Percentiles rank a stretch among this genome's conserved stretches.
Evolutionary conservation across 2,888 invertebrate species (phyloP).

Genomic region (Corythucha ciliata): DNA sequence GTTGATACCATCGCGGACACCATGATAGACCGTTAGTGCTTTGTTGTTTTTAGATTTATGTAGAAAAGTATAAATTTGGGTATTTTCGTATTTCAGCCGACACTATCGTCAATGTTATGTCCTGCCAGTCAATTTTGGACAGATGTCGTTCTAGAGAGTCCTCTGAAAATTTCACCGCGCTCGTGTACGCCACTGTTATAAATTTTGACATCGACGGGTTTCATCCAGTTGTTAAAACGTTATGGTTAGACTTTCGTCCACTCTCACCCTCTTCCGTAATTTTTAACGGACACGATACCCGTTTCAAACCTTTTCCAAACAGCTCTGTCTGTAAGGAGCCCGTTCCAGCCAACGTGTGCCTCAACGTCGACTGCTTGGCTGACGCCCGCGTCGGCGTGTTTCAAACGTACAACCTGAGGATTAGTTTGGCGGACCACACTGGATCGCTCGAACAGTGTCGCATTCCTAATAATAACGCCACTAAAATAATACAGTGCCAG

Average conservation of each 20-base stretch:
- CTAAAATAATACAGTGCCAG: conserved; percentile 49
- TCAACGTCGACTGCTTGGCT: conserved; percentile 41
- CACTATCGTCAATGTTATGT: conserved; percentile 51
- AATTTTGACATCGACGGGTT: conserved; percentile 61
- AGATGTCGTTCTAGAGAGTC: conserved; percentile 38
- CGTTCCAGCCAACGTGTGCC: conserved; percentile 37
- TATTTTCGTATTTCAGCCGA: conserved; percentile 42
- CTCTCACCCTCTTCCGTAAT: not conserved
- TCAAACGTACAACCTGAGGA: conserved; percentile 49
- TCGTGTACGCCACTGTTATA: conserved; percentile 57
- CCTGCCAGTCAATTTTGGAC: conserved; percentile 42
- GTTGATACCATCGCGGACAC: conserved; percentile 35
- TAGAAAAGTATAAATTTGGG: conserved; percentile 9
- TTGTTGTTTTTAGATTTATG: too few relatives aligned
- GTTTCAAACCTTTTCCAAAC: too few relatives aligned
- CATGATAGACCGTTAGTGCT: conserved; percentile 35
- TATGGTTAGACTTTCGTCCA: not conserved
- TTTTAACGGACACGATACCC: not conserved
- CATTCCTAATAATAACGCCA: conserved; percentile 50
- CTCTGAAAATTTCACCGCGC: conserved; percentile 56
- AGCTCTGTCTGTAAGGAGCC: conserved; percentile 19
- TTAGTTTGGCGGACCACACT: conserved; percentile 59
- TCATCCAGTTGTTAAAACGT: conserved; percentile 32
- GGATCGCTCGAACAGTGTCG: conserved; percentile 53
- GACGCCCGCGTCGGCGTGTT: conserved; percentile 38